Evolutionary conservation across 2,888 invertebrate species (phyloP).

Genomic region (Anaspis maculata): DNA sequence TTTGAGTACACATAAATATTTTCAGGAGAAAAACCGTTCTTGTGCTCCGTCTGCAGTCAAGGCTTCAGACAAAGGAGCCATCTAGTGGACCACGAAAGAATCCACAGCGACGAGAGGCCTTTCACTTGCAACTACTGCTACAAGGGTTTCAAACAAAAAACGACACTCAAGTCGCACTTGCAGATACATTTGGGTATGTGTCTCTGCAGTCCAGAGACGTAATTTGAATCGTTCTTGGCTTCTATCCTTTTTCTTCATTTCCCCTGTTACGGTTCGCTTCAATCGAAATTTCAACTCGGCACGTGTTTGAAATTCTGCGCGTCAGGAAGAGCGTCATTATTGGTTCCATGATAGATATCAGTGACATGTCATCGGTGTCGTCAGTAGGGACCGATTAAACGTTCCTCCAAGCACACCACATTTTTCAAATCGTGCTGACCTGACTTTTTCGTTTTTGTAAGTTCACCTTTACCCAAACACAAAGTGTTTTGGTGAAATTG

Average conservation of each 20-base stretch:
- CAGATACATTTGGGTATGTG: conserved; percentile 32
- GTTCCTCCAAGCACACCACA: too few relatives aligned
- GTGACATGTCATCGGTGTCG: too few relatives aligned
- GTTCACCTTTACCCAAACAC: too few relatives aligned
- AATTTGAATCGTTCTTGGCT: too few relatives aligned
- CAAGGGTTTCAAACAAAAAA: conserved; percentile 31
- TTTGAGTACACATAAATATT: conserved; percentile 1
- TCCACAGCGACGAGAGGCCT: conserved; percentile 32
- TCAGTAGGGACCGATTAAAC: too few relatives aligned
- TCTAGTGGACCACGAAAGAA: conserved; percentile 32
- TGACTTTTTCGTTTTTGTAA: too few relatives aligned
- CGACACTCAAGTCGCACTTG: conserved; percentile 31
- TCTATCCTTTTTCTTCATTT: background rate
- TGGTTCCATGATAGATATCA: too few relatives aligned
- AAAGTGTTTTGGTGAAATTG: too few relatives aligned
- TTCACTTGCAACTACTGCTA: conserved; percentile 32
- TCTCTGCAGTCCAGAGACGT: background rate
- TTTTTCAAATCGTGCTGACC: too few relatives aligned
- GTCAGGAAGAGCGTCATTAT: too few relatives aligned
- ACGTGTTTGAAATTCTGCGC: too few relatives aligned
- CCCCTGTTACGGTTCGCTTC: background rate
- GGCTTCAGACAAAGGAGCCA: conserved; percentile 35
- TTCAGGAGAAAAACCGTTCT: conserved; percentile 35
- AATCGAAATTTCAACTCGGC: too few relatives aligned
- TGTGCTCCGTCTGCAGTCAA: conserved; percentile 31